Evolutionary conservation across 2,113 vertebrate species (phyloP).

Genomic region (Dermatemys mawii): DNA sequence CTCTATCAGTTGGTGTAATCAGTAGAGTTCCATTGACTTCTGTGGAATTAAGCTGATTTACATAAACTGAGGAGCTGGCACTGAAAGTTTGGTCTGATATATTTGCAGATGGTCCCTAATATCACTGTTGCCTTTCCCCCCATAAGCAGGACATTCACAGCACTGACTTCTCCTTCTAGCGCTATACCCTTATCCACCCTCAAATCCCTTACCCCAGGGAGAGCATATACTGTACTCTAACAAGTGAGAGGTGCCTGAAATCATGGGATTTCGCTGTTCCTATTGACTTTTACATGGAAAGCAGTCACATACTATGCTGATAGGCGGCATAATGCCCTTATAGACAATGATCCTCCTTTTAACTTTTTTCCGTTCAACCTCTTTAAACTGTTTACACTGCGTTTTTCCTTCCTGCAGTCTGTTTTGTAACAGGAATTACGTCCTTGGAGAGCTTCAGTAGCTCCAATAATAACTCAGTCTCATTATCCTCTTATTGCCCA

Average conservation of each 20-base stretch:
- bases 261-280: not conserved
- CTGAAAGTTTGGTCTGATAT: not conserved
- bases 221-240: not conserved
- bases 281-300: not conserved
- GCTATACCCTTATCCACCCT: not conserved
- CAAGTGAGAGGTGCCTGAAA: not conserved
- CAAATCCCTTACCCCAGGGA: not conserved
- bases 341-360: not conserved
- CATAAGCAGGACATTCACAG: not conserved
- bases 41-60: not conserved
- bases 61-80: not conserved
- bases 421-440: accelerated
- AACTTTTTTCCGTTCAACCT: not conserved
- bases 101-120: not conserved
- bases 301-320: not conserved
- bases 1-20: not conserved
- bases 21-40: not conserved
- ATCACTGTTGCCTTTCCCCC: not conserved
- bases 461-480: not conserved
- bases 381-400: not conserved
- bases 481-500: accelerated
- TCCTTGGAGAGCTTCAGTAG: not conserved
- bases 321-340: accelerated
- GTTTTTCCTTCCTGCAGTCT: not conserved
- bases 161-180: accelerated